Evolutionary conservation across 2,113 vertebrate genomes (phyloP), one percentile per base, ranked within the genome.

Genomic region (Limanda limanda): DNA sequence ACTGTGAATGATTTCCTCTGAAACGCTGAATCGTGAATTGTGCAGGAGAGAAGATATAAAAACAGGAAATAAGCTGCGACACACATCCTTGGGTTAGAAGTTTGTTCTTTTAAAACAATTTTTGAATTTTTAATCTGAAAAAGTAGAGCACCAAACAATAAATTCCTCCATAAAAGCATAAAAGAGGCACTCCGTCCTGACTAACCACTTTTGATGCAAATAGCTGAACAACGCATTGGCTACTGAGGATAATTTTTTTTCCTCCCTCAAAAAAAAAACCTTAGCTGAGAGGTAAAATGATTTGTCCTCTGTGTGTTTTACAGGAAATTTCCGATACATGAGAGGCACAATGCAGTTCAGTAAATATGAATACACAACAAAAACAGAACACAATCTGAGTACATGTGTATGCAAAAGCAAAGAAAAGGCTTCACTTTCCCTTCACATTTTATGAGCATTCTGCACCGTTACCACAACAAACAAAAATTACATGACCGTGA

Each of bases 131-230:
- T 89, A 90, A 92, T 91, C 56, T 92, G 88, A 82, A 90, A 93
- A 92, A 92, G 87, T 91, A 85, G 90, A 93, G 92, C 92, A 93
- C 91, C 92, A 92, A 92, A 92, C 88, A 90, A 90, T 90, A 90
- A 86, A 88, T 84, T 90, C 86, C 88, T 27, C 84, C 84, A 86
- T 88, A 83, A 18, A 17, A 17, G 87, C 86, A 87, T 76, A 88
- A 90, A 91, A 92, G 87, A 91, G 89, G 88, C 90, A 90, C 91
- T 90, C 89, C 61, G n/a, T 89, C 86, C 81, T 79, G 78, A 85
- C 89, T 79, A 75, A 74, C 79, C 89, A 76, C 81, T 76, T 87
- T 76, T 69, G 78, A 91, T 82, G 87, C 87, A 77, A 86, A 89
- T 71, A 71, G 78, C 84, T 83, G 67, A 92, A 90, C 80, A 86